Base-by-base conservation (phyloP, 2,113 vertebrate species). In the Sylvietta virens region DNA sequence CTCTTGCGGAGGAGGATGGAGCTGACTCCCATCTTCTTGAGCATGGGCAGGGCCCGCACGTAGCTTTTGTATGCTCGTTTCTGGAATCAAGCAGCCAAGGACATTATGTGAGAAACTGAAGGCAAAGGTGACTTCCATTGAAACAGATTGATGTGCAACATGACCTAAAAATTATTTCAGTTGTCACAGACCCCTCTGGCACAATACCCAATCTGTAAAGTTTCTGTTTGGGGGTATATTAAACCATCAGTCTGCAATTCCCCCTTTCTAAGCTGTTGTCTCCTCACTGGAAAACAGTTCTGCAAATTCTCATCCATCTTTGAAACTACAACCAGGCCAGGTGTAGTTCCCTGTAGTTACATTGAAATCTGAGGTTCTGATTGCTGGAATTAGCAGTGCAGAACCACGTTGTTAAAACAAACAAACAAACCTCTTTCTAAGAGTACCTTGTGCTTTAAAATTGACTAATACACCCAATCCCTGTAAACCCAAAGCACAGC, bases 51-150 rank as follows among this genome's bases (percentile, higher is more conserved):
- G 20, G 99, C 99, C 91, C 99, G 98, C 91, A 99, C 98, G 23
- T 99, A 99, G 95, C 99, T 99, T 97, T 99, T 99, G 97, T 99
- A 99, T 3, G 99, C 99, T 92, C 99, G 98, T 98, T 99, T 99
- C 99, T 99, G 98, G 56, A 98, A 96, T 42, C 47, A 90, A 92
- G 79, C 53, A 88, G 71, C 30, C 91, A 3, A 81, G 66, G 48
- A 92, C 51, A 70, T 48, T 77, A 67, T 30, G 61, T 61, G 61
- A 88, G 81, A 74, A 47, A 86, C 20, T 44, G 81, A 81, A 91
- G 79, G 73, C 65, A 93, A 92, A 81, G 39, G 42, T 37, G 44
- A 47, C 48, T 87, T 69, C 76, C 39, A 56, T 12, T 71, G 53
- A 65, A 71, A 79, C 0, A 72, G 50, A 23, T 0, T 24, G 30